phyloP scores from a whole-genome alignment of 2,113 vertebrate genomes.

The Oenanthe oenanthe region DNA sequence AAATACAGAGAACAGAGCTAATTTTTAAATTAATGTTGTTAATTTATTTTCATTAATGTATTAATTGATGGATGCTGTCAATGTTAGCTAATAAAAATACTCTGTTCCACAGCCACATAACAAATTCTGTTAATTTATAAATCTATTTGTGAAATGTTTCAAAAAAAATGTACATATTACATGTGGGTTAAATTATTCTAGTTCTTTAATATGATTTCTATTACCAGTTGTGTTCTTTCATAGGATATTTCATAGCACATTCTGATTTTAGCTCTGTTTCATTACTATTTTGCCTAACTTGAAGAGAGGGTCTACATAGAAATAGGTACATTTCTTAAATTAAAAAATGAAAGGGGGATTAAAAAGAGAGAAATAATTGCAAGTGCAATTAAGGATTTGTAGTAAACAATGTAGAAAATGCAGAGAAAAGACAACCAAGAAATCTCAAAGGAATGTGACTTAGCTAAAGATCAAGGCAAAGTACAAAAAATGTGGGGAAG shows the following conservation, averaged over 20 bases:
- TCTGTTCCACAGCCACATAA: neutral
- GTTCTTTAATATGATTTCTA: neutral
- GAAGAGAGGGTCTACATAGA: neutral
- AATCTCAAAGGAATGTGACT: neutral
- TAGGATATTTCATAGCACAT: neutral
- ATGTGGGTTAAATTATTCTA: neutral
- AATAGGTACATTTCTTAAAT: neutral
- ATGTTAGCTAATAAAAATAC: neutral
- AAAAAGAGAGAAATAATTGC: neutral
- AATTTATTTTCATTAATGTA: neutral
- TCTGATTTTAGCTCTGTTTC: neutral
- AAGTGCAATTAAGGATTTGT: neutral
- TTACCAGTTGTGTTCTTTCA: neutral
- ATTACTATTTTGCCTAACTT: neutral
- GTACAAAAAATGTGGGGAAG: neutral
- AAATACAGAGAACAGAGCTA: neutral
- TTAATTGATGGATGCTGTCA: fast-evolving
- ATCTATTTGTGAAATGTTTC: neutral
- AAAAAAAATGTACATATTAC: neutral
- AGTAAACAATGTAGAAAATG: neutral
- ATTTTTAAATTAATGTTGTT: too few relatives aligned
- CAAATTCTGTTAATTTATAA: neutral
- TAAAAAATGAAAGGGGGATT: neutral
- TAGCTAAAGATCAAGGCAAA: neutral
- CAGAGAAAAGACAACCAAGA: neutral